These are phyloP conservation scores for Adela reaumurella DNA, from an alignment of 2,888 invertebrate genomes.

Conservation along the genomic window DNA sequence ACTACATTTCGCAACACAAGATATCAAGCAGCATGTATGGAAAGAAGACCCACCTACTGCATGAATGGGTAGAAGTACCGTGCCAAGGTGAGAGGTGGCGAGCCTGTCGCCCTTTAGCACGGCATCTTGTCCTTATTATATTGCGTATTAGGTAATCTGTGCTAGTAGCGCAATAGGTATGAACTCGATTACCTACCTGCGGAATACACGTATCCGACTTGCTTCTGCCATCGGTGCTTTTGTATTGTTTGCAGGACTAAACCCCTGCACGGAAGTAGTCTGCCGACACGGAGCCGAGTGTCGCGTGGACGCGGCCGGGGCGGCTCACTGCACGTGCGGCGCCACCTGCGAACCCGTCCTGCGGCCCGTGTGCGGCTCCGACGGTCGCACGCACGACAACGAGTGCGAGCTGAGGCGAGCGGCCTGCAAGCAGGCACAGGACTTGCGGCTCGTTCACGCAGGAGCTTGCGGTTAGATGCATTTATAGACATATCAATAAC, in stretches of 20 bases:
- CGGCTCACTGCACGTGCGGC: constrained; percentile 81
- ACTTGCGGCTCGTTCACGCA: constrained; percentile 39
- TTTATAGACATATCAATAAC: no score
- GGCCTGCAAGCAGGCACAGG: constrained; percentile 59
- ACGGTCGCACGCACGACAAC: constrained; percentile 79
- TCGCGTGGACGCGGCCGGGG: constrained; percentile 73
- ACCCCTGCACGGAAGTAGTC: constrained; percentile 77
- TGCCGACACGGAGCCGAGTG: constrained; percentile 82
- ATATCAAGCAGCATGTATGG: no score
- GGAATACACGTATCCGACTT: no score
- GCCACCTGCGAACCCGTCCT: constrained; percentile 75
- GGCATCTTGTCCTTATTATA: no score
- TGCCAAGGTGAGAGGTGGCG: no score
- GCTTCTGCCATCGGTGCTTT: not conserved
- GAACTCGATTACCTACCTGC: no score
- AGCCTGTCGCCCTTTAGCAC: no score
- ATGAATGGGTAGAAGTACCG: no score
- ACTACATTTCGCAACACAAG: no score
- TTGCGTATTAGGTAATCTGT: no score
- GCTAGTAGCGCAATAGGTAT: no score
- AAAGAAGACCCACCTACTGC: no score
- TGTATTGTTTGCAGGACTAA: constrained; percentile 58
- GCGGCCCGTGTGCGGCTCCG: constrained; percentile 81
- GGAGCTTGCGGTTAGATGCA: constrained; percentile 44
- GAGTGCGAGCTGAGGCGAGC: constrained; percentile 76